Percentiles rank a stretch among this genome's conserved stretches.
These are phyloP conservation scores for Pelagia noctiluca DNA, from an alignment of 30 jellyfish, hydroid and myxozoan species.

Conservation along the genomic window DNA sequence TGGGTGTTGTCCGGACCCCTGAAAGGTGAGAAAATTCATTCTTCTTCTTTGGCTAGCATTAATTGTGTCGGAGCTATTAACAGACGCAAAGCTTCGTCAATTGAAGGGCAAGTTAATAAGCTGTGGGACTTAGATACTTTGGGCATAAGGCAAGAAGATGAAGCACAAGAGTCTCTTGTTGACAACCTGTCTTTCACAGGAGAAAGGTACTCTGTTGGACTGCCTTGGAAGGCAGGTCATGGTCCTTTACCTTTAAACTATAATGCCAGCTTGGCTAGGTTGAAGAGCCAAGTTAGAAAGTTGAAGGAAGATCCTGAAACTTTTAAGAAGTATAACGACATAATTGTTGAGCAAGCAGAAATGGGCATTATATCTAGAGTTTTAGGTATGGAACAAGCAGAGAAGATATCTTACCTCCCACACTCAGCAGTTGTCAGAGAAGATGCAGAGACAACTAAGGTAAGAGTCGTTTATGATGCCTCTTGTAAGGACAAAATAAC, in stretches of 20 bases:
- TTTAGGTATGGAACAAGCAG: constrained; percentile 51
- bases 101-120: constrained; percentile 15
- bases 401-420: constrained; percentile 36
- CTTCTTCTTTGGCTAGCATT: too few relatives aligned
- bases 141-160: constrained; percentile 32
- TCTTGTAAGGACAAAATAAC: constrained; percentile 28
- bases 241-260: constrained; percentile 54
- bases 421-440: constrained; percentile 38
- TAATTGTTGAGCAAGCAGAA: constrained; percentile 36
- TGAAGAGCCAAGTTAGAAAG: constrained; percentile 30
- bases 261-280: constrained; percentile 21
- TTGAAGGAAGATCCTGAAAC: constrained; percentile 31
- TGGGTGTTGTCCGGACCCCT: too few relatives aligned
- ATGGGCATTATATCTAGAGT: constrained; percentile 47
- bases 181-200: constrained; percentile 31
- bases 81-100: not conserved
- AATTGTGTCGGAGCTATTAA: not conserved
- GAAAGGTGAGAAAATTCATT: too few relatives aligned
- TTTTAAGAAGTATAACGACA: constrained; percentile 14
- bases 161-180: constrained; percentile 5
- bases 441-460: too few relatives aligned
- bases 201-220: constrained; percentile 48
- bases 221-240: constrained; percentile 74
- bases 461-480: too few relatives aligned
- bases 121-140: constrained; percentile 34